These are phyloP conservation scores for Pseudomugil tenellus DNA, from an alignment of 2,797 vertebrate genomes.

Conservation along the genomic window DNA sequence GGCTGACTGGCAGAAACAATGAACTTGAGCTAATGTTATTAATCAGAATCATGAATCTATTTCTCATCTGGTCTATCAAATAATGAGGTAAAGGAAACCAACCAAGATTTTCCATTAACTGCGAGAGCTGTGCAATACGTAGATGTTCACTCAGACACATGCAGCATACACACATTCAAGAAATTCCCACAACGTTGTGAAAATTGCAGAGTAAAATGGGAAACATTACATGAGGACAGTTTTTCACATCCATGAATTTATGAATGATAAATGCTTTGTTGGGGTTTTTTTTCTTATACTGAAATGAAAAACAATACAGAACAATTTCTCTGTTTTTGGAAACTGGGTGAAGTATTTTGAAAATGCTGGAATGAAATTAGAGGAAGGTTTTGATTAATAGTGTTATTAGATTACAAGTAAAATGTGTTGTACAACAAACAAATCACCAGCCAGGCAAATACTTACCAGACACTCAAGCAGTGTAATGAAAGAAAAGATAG, in stretches of 20 bases:
- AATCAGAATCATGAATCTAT: conserved; percentile 83
- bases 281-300: conserved; percentile 56
- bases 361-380: conserved; percentile 57
- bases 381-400: conserved; percentile 48
- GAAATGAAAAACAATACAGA: conserved; percentile 27
- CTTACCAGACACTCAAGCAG: conserved; percentile 64
- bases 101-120: conserved; percentile 71
- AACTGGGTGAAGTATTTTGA: conserved; percentile 39
- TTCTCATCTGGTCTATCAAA: conserved; percentile 80
- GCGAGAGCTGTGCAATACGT: conserved; percentile 42
- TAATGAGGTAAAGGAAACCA: conserved; percentile 70
- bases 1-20: conserved; percentile 80
- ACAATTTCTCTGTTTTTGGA: conserved; percentile 24
- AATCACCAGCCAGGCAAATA: conserved; percentile 64
- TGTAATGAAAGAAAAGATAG: no score
- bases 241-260: conserved; percentile 52
- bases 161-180: conserved; percentile 17
- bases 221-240: conserved; percentile 47
- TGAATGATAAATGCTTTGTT: conserved; percentile 47
- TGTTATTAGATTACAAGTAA: conserved; percentile 42
- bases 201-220: conserved; percentile 43
- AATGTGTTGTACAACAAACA: conserved; percentile 61
- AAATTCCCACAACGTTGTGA: conserved; percentile 26
- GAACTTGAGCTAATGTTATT: conserved; percentile 81
- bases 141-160: conserved; percentile 24